Conservation (phyloP, 2,113 vertebrate genomes). For the Loxodonta africana region DNA sequence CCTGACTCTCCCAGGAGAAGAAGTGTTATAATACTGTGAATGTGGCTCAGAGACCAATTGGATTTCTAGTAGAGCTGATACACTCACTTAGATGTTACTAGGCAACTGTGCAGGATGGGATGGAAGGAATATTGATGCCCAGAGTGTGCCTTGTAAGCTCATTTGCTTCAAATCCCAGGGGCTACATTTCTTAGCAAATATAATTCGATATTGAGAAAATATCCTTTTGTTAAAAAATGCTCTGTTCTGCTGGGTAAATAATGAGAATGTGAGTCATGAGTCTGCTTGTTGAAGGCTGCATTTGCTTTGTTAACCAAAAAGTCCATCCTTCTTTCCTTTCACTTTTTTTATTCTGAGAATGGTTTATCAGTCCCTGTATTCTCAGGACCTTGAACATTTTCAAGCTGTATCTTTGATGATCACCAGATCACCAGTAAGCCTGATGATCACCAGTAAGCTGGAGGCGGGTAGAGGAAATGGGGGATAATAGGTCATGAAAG, state of each 20-base stretch:
- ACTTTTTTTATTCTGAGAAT: background rate
- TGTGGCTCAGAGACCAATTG: background rate
- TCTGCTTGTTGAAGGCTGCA: background rate
- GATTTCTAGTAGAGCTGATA: background rate
- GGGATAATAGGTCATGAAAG: background rate
- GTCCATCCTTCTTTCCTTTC: too few relatives aligned
- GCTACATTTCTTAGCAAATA: background rate
- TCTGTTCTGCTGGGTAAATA: background rate
- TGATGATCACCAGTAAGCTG: too few relatives aligned
- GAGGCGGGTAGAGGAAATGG: background rate
- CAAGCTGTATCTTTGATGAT: background rate
- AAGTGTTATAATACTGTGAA: background rate
- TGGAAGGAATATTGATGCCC: background rate
- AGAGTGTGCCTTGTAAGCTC: background rate
- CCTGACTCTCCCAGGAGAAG: background rate
- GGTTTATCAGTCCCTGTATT: background rate
- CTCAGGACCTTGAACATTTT: background rate
- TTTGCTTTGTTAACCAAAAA: background rate
- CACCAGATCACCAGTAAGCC: background rate
- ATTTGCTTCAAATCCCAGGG: constrained; percentile 32
- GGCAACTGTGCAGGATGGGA: background rate
- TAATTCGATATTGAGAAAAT: background rate
- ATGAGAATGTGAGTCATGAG: background rate
- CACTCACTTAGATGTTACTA: background rate
- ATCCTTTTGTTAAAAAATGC: background rate